Base-by-base conservation (phyloP, 2,113 vertebrate genomes). In the Bubo blakistoni region DNA sequence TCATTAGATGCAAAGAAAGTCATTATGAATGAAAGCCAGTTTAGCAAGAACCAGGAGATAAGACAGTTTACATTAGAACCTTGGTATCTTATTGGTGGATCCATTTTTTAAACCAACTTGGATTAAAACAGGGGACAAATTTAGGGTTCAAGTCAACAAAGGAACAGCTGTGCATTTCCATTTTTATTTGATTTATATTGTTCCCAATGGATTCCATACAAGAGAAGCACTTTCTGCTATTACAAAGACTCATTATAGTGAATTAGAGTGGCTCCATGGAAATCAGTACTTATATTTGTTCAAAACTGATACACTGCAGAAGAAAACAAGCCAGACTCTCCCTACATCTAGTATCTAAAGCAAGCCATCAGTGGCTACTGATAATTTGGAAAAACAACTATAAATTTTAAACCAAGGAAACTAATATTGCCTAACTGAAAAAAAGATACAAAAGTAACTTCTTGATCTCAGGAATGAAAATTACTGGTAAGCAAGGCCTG, bases 221-320 rank as follows among this genome's bases (percentile, higher is more conserved):
- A 57, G 44, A 85, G 69, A 91, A 92, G 40, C 21, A 96, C 84
- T 40, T 95, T 94, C 77, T 96, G 70, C 49, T 94, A 61, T 79
- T 61, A 80, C 29, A 82, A 87, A 85, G 40, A 71, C 10, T 82
- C 15, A 65, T 65, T 70, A 61, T 0, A 74, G 26, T 47, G 58
- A 87, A 85, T 67, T 91, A 87, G 73, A 85, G 44, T 54, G 62
- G 57, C 49, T 92, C n/a, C 46, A 52, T 2, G 10, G 52, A 92
- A 89, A 96, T 89, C 65, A 47, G 67, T 32, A 47, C 34, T 54
- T 87, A 9, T 0, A 71, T 81, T 87, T 81, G 38, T 44, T 92
- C 47, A 81, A 76, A 94, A 89, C 11, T 52, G 24, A 61, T 13
- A 55, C 1, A 67, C 10, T 71, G n/a, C 24, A 85, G 40, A 80